A percentile compares a stretch with the other conserved stretches of the same genome.
Evolutionary conservation across 2,113 vertebrate species (phyloP).

Genomic region (Calidris pygmaea): DNA sequence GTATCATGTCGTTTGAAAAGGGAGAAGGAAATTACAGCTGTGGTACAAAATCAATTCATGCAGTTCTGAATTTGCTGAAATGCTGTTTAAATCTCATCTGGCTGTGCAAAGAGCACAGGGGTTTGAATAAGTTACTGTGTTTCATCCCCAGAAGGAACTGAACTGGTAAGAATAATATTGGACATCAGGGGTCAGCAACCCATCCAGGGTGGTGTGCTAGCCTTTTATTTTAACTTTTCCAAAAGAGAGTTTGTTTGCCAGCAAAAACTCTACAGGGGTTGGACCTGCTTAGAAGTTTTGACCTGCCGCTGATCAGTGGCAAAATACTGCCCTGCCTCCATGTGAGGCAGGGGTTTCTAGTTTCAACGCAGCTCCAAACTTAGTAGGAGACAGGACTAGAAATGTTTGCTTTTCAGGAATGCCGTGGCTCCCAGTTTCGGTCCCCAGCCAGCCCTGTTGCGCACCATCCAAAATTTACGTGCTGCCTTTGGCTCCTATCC

Average conservation of each 20-base stretch:
- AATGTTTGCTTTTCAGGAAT: not conserved
- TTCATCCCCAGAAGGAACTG: not conserved
- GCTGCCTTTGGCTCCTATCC: not conserved
- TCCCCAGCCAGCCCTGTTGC: not conserved
- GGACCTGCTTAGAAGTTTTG: not conserved
- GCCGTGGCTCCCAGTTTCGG: rapidly evolving
- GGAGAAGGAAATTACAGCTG: not conserved
- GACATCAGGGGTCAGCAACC: not conserved
- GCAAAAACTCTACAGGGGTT: not conserved
- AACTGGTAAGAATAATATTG: not conserved
- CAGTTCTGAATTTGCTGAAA: not conserved
- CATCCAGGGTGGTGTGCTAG: not conserved
- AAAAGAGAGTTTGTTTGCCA: not conserved
- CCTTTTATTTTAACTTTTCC: not conserved
- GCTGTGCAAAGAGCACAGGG: not conserved
- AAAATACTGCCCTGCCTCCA: not conserved
- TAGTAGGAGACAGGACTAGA: not conserved
- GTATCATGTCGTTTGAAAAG: not conserved
- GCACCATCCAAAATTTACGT: not conserved
- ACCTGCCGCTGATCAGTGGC: not conserved
- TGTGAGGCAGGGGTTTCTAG: not conserved
- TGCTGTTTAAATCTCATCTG: not conserved
- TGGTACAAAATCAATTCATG: not conserved
- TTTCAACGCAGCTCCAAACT: not conserved
- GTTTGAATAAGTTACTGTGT: not conserved